Evolutionary conservation across 1,140 invertebrate species (phyloP).

Genomic region (Listronotus oregonensis): DNA sequence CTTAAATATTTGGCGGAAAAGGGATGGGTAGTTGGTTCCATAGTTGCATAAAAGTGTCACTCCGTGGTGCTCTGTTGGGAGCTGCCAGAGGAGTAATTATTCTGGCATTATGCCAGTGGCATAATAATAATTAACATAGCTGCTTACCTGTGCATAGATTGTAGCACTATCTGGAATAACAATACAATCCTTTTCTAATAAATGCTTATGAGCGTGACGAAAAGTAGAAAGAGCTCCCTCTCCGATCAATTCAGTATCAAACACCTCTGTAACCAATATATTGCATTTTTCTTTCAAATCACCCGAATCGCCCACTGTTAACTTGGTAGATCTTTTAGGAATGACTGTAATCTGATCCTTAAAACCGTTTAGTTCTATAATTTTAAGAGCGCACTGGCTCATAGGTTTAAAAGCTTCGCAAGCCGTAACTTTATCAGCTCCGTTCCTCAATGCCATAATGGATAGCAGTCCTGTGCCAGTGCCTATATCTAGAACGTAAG

Average conservation of each 20-base stretch:
- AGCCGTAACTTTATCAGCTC: conserved; percentile 87
- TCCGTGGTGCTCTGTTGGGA: too few relatives aligned
- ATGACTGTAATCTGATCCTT: conserved; percentile 81
- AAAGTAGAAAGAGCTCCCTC: conserved; percentile 88
- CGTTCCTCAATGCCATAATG: conserved; percentile 91
- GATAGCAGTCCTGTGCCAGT: conserved; percentile 94
- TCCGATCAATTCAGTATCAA: conserved; percentile 96
- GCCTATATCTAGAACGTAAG: conserved; percentile 95
- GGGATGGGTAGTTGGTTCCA: too few relatives aligned
- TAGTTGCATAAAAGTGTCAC: too few relatives aligned
- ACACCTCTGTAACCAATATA: conserved; percentile 95
- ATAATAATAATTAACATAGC: too few relatives aligned
- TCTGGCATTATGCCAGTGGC: too few relatives aligned
- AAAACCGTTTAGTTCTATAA: conserved; percentile 82
- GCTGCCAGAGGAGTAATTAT: too few relatives aligned
- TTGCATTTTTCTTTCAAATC: conserved; percentile 86
- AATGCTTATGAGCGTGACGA: conserved; percentile 80
- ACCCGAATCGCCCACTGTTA: conserved; percentile 76
- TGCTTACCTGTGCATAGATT: conserved; percentile 75
- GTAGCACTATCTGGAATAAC: conserved; percentile 86
- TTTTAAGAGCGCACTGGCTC: conserved; percentile 85
- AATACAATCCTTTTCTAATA: conserved; percentile 82
- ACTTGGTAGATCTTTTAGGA: conserved; percentile 86
- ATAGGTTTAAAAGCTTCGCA: conserved; percentile 95
- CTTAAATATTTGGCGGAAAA: too few relatives aligned